phyloP scores from a whole-genome alignment of 2,888 invertebrate genomes.

The Hyposoter didymator region DNA sequence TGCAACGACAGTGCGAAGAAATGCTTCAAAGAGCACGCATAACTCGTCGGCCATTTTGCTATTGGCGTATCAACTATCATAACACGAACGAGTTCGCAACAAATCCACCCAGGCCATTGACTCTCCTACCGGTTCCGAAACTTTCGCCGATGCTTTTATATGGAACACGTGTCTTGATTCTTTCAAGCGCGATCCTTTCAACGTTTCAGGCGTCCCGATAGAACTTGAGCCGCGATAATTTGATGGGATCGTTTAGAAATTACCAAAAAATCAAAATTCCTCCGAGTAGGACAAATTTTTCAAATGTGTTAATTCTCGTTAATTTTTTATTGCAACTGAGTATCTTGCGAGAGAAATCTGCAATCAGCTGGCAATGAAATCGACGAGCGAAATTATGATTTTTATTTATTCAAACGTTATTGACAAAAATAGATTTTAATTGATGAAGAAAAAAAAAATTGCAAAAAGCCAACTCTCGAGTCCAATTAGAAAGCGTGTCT shows the following conservation, averaged over 20 bases:
- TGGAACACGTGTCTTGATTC: conserved; percentile 74
- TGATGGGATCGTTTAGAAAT: background rate
- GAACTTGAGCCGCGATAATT: background rate
- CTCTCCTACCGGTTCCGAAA: conserved; percentile 74
- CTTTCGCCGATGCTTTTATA: conserved; percentile 81
- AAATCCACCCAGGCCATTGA: conserved; percentile 77
- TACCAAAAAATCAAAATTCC: background rate
- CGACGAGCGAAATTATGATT: background rate
- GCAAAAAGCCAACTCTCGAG: background rate
- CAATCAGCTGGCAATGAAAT: background rate
- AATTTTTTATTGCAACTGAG: background rate
- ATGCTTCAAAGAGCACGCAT: background rate
- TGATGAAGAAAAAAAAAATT: background rate
- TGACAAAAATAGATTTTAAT: background rate
- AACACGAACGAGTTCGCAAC: conserved; percentile 15
- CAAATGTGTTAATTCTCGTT: background rate
- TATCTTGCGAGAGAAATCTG: background rate
- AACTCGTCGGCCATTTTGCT: conserved; percentile 20
- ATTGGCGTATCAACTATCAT: conserved; percentile 30
- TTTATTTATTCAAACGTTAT: background rate
- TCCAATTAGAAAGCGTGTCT: conserved; percentile 66
- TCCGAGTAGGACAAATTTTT: background rate
- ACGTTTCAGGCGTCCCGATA: background rate
- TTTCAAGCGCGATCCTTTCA: background rate
- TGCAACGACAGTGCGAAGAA: background rate